Evolutionary conservation across 1,140 invertebrate genomes (phyloP).

Genomic region (Maniola jurtina): DNA sequence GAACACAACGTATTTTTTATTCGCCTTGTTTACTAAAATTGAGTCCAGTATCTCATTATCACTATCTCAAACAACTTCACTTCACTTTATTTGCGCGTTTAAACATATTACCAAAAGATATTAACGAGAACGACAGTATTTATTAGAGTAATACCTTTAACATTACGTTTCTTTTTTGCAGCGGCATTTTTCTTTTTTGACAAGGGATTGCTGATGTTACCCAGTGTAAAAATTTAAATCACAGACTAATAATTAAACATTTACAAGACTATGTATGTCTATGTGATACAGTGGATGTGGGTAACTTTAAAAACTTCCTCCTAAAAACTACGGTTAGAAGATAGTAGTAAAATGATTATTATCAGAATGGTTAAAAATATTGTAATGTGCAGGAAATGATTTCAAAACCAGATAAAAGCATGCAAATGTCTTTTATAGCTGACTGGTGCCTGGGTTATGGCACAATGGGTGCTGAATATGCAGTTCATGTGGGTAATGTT

Average conservation of each 20-base stretch:
- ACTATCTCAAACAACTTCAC: conserved; percentile 12
- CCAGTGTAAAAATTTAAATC: conserved; percentile 23
- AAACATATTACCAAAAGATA: conserved; percentile 12
- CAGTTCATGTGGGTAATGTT: too few relatives aligned
- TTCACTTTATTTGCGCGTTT: conserved; percentile 20
- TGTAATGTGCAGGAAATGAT: too few relatives aligned
- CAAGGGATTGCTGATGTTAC: conserved; percentile 53
- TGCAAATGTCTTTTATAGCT: too few relatives aligned
- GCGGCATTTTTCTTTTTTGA: conserved; percentile 79
- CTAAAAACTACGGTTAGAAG: too few relatives aligned
- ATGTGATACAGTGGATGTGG: too few relatives aligned
- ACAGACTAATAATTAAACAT: background rate
- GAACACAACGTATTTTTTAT: conserved; percentile 60
- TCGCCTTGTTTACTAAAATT: conserved; percentile 15
- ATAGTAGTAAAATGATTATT: too few relatives aligned
- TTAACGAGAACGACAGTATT: conserved; percentile 43
- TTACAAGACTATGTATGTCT: too few relatives aligned
- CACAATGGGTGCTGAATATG: too few relatives aligned
- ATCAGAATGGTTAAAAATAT: too few relatives aligned
- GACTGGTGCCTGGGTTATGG: too few relatives aligned
- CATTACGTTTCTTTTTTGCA: conserved; percentile 78
- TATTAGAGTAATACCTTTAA: conserved; percentile 75
- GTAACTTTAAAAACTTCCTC: too few relatives aligned
- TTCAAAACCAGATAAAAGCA: too few relatives aligned
- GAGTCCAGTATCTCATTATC: conserved; percentile 4